Base-by-base conservation (phyloP, 2,888 invertebrate genomes). In the Drosophila anomelani region DNA sequence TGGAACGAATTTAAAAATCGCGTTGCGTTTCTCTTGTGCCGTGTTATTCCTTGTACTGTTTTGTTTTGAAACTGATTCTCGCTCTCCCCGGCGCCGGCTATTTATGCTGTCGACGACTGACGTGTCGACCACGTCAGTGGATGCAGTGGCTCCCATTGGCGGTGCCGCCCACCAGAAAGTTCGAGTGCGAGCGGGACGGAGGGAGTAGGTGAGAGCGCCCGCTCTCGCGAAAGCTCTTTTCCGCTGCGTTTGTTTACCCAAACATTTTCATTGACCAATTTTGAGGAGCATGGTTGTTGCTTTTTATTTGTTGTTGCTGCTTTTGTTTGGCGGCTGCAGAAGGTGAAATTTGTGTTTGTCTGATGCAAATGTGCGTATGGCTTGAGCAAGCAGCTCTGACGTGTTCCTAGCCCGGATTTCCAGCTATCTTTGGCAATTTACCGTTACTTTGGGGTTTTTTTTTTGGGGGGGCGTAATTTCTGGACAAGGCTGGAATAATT, bases 61-160 rank as follows among this genome's bases (percentile, higher is more conserved):
- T 72, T 89, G 77, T 87, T 85, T 87, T 88, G 78, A 81, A 91
- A 92, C 89, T 92, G 91, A 91, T 83, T 85, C 59, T 76, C 75
- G 84, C 88, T 83, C 85, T 87, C 79, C n/a, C 36, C 46, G 13
- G 8, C 29, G 76, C 84, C 63, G 87, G 89, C 88, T 90, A 90
- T 90, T 92, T 91, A 91, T 90, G 85, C 82, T 69, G 69, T 75
- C 75, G 78, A 76, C 64, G 58, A 63, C 72, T 75, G 85, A 76
- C 83, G 83, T 80, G 78, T 75, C 41, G 66, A 60, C 55, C 77
- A 75, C 81, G 83, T 85, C 88, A 89, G 86, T 79, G 75, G 17
- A 51, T 77, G 62, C 41, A 66, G 67, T 62, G 73, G 75, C 59
- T 81, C 73, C 69, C 85, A 82, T 82, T 84, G 88, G 80, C 54